A percentile compares a stretch with the other conserved stretches of the same genome.
These are phyloP conservation scores for Austrofundulus limnaeus DNA, from an alignment of 2,113 vertebrate species.

Conservation along the genomic window DNA sequence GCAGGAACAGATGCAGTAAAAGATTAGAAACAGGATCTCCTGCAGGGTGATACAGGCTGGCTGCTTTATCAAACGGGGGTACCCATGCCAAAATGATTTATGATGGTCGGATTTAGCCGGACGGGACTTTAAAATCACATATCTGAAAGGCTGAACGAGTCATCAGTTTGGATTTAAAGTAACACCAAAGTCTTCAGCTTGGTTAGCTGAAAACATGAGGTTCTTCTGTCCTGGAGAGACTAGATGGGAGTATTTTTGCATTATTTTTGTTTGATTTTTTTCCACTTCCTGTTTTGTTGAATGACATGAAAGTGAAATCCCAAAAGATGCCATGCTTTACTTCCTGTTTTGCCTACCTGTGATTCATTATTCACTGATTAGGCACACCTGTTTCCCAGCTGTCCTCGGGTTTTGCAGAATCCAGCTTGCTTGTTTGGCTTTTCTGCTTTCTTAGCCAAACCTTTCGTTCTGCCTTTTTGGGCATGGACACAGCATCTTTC, in stretches of 20 bases:
- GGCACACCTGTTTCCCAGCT: no score
- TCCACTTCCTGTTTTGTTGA: no score
- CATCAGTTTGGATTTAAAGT: neutral
- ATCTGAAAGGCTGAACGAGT: neutral
- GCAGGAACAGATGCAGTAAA: constrained; percentile 1
- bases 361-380: neutral
- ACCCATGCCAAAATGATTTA: neutral
- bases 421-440: neutral
- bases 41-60: neutral
- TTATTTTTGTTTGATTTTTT: no score
- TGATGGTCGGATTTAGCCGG: neutral
- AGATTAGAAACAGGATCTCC: constrained; percentile 4
- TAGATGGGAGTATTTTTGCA: no score
- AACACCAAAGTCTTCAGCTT: neutral
- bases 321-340: no score
- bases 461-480: neutral
- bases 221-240: no score
- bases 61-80: neutral
- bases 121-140: neutral
- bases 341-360: neutral
- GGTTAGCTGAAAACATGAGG: no score
- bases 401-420: no score
- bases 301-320: no score
- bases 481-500: neutral
- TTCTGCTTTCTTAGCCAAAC: neutral